Base-by-base conservation (phyloP, 2,888 invertebrate species). In the Agonopterix subpropinquella region DNA sequence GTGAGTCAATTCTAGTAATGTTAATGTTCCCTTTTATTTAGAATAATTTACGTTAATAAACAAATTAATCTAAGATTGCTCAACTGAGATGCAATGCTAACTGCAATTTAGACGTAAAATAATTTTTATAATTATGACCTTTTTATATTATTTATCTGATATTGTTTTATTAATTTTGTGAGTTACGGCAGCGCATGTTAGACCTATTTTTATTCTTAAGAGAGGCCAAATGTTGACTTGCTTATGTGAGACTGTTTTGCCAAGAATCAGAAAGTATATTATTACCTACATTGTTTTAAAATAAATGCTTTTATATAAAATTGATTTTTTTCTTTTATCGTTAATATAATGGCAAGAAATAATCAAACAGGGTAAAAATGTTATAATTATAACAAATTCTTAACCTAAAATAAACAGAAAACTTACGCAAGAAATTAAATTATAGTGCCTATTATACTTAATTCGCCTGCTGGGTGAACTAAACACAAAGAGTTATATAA, bases 191-290 rank as follows among this genome's bases (percentile, higher is more conserved):
- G 86, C 85, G 84, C 84, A 88, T 87, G 84, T 84, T 87, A 85
- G 79, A 79, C 28, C 79, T 87, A 82, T 77, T 80, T 85, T 86
- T 76, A 85, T 82, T 84, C 74, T 79, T 85, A 87, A 83, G 84
- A 86, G 83, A 87, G 87, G 88, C 88, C 88, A 88, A 88, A 88
- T 88, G 87, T 88, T 86, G 87, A 88, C 87, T 88, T 88, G 88
- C 88, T 88, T 86, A 86, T 80, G 87, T 88, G 87, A 88, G 88
- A 88, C 88, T 88, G 88, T 88, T 88, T 88, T 88, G 88, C 88
- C 88, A 88, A 88, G 87, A 88, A 87, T 88, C 86, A 86, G 86
- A 87, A 88, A 87, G 85, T 87, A 87, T 88, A 88, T 88, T 78
- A 80, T 78, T 88, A 88, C 87, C 86, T 87, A 88, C 88, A 86